Percentiles rank a stretch among this genome's conserved stretches.
These are phyloP conservation scores for Trogon melanurus DNA, from an alignment of 2,113 vertebrate genomes.

Conservation along the genomic window DNA sequence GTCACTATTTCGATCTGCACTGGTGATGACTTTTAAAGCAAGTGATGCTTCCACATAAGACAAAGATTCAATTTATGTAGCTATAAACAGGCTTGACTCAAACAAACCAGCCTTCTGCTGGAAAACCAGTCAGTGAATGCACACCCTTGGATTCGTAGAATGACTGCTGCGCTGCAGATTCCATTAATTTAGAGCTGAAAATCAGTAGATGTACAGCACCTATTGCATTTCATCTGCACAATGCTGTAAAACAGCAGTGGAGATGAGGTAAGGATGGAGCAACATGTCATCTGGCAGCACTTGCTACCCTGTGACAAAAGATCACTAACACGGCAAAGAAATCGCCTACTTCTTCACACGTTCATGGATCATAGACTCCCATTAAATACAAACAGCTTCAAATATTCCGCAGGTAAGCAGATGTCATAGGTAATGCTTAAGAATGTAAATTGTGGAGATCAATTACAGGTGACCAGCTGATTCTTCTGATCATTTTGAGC, in stretches of 20 bases:
- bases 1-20: not conserved
- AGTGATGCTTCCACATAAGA: not conserved
- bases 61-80: conserved; percentile 12
- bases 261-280: not conserved
- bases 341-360: not conserved
- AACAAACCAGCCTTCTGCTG: not conserved
- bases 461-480: not conserved
- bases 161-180: conserved; percentile 26
- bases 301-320: not conserved
- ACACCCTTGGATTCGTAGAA: not conserved
- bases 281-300: not conserved
- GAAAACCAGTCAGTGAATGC: not conserved
- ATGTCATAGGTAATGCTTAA: not conserved
- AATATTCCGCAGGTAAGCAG: not conserved
- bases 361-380: not conserved
- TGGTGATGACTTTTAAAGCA: conserved; percentile 8
- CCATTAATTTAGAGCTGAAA: conserved; percentile 31
- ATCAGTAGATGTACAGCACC: not conserved
- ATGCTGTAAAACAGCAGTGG: not conserved
- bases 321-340: not conserved
- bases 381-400: not conserved
- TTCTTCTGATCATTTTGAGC: not conserved
- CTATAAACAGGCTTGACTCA: not conserved
- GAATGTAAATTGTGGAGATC: not conserved
- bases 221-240: not conserved